Base-by-base conservation (phyloP, 2,113 vertebrate species). In the Theropithecus gelada region DNA sequence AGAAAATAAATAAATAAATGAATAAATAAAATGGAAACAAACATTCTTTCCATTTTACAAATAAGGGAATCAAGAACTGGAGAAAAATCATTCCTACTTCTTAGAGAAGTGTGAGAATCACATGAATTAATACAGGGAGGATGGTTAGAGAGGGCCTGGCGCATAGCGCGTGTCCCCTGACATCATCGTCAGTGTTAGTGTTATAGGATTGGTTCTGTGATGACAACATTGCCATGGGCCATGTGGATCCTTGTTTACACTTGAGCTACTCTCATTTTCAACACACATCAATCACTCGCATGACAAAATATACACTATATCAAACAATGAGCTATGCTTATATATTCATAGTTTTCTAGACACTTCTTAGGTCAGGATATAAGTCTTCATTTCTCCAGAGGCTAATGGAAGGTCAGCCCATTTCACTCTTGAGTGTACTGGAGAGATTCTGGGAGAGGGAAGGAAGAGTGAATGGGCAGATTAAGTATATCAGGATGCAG, bases 151-250 rank as follows among this genome's bases (percentile, higher is more conserved):
- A 87, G n/a, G 12, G 10, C 13, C 30, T 22, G 6, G 8, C 2
- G 6, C 1, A 0, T 13, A 14, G 45, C 4, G 0, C 32, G 22
- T 17, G 45, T 40, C 6, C 43, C 3, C 2, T 9, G 13, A 27
- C 20, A 8, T 14, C 7, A 18, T 48, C 27, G 5, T 6, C 22
- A 25, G 32, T 20, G 12, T 23, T 3, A 30, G 50, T 25, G 12
- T 43, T 3, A 38, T 32, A 43, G 80, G 43, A 5, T 1, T 20
- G 30, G 1, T 2, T 76, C 50, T 96, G 20, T 48, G 66, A 59
- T 35, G 9, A 13, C 11, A 48, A 7, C 57, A 11, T 38, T 8
- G 30, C 57, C 17, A 2, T 0, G 45, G 40, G 8, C 16, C 20
- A n/a, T n/a, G 1, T 0, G 16, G 50, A 30, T 25, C 30, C n/a